Percentiles rank a stretch among this genome's conserved stretches.
Conservation (phyloP, 2,888 invertebrate species). For the Heliconius sara region DNA sequence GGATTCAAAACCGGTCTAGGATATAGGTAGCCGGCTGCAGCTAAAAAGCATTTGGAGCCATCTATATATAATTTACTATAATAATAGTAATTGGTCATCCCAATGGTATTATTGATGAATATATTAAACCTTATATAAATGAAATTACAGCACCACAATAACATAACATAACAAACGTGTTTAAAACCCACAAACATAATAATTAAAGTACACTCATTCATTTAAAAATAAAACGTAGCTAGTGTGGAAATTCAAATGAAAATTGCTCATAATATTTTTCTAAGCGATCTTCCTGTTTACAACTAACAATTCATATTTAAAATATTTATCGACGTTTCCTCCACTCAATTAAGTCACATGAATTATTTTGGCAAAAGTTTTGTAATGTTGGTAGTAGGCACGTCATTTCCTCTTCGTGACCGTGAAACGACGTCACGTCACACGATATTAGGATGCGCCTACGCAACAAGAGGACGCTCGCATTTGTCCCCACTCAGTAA, state of each 20-base stretch:
- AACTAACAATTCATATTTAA: neutral
- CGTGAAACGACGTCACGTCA: conserved; percentile 81
- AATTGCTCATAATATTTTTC: conserved; percentile 15
- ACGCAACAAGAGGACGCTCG: conserved; percentile 63
- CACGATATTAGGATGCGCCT: conserved; percentile 74
- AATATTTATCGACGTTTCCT: conserved; percentile 18
- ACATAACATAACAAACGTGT: neutral
- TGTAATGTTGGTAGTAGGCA: conserved; percentile 69
- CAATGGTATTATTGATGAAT: neutral
- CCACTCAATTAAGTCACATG: conserved; percentile 31
- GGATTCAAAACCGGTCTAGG: conserved; percentile 54
- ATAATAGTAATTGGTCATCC: neutral
- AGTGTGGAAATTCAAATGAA: conserved; percentile 17
- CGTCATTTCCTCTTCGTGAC: conserved; percentile 82
- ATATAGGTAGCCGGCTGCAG: conserved; percentile 49
- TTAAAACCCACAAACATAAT: neutral
- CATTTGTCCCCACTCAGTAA: conserved; percentile 48
- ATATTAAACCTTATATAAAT: neutral
- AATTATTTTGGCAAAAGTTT: conserved; percentile 61
- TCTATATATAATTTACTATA: conserved; percentile 33
- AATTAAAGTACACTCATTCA: neutral
- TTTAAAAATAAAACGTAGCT: conserved; percentile 6
- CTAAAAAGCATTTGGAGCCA: conserved; percentile 44
- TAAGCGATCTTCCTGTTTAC: conserved; percentile 21
- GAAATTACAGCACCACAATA: neutral